phyloP scores from a whole-genome alignment of 1,140 invertebrate species.

The Pachyrhynchus sulphureomaculatus region DNA sequence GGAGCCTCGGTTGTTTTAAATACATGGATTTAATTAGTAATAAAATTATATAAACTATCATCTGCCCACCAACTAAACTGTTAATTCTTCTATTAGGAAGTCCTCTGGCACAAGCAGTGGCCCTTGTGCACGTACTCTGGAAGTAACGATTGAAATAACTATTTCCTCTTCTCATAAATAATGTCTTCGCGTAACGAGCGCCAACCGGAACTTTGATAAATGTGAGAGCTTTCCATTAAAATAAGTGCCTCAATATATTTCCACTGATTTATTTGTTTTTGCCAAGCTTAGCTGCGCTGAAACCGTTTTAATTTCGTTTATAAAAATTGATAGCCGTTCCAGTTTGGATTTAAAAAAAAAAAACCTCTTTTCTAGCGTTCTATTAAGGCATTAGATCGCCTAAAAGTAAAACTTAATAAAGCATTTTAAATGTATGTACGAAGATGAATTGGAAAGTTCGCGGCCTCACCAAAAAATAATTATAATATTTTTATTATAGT shows the following conservation, averaged over 20 bases:
- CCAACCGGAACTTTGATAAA: conserved; percentile 45
- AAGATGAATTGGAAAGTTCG: too few relatives aligned
- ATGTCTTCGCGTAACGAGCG: conserved; percentile 41
- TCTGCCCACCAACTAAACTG: not conserved
- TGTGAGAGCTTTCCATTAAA: conserved; percentile 47
- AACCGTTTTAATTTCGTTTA: conserved; percentile 21
- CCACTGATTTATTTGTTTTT: conserved; percentile 46
- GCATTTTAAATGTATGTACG: too few relatives aligned
- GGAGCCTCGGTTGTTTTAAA: too few relatives aligned
- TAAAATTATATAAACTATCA: not conserved
- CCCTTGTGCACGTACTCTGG: conserved; percentile 40
- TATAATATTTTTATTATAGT: too few relatives aligned
- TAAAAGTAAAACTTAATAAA: too few relatives aligned
- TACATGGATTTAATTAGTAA: not conserved
- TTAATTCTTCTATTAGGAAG: not conserved
- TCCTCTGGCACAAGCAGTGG: not conserved
- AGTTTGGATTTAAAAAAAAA: not conserved
- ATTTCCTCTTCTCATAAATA: conserved; percentile 48
- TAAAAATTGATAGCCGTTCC: conserved; percentile 19
- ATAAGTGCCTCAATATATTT: conserved; percentile 48
- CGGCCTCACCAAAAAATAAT: too few relatives aligned
- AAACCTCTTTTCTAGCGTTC: too few relatives aligned
- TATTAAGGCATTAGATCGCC: too few relatives aligned
- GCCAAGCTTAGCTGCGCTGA: conserved; percentile 7
- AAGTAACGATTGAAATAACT: conserved; percentile 42